Conservation (phyloP, 2,888 invertebrate species). For the Amiota minor region DNA sequence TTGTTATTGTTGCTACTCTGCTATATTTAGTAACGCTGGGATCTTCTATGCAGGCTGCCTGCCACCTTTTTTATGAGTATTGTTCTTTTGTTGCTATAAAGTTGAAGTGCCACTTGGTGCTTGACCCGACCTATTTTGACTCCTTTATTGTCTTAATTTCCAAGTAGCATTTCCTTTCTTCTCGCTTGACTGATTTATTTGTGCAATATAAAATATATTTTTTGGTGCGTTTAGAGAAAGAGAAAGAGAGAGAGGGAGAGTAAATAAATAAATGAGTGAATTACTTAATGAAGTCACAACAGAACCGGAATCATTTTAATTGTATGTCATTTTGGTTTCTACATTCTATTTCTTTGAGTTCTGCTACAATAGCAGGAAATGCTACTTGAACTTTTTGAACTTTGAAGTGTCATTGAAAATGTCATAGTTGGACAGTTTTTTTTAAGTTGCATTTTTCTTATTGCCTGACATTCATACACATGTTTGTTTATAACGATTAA, state of each 20-base stretch:
- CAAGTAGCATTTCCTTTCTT: background rate
- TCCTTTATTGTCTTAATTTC: too few species aligned
- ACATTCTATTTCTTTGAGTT: background rate
- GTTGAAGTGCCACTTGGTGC: background rate
- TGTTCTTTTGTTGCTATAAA: background rate
- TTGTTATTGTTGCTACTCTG: conserved; percentile 8
- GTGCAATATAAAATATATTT: background rate
- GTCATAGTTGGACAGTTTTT: too few species aligned
- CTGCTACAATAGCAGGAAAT: too few species aligned
- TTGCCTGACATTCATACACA: too few species aligned
- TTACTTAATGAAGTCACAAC: background rate
- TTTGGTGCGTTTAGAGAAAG: background rate
- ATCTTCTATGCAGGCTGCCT: too few species aligned
- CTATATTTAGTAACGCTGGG: background rate
- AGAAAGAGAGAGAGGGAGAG: background rate
- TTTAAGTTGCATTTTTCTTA: too few species aligned
- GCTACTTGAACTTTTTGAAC: too few species aligned
- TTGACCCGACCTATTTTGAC: conserved; percentile 5
- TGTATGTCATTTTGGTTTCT: background rate
- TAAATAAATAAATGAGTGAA: background rate
- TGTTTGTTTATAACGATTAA: too few species aligned
- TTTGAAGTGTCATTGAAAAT: too few species aligned
- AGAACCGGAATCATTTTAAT: background rate
- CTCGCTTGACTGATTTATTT: background rate
- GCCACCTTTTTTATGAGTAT: background rate